phyloP scores from a whole-genome alignment of 2,888 invertebrate species.

The Druceiella hillmani region DNA sequence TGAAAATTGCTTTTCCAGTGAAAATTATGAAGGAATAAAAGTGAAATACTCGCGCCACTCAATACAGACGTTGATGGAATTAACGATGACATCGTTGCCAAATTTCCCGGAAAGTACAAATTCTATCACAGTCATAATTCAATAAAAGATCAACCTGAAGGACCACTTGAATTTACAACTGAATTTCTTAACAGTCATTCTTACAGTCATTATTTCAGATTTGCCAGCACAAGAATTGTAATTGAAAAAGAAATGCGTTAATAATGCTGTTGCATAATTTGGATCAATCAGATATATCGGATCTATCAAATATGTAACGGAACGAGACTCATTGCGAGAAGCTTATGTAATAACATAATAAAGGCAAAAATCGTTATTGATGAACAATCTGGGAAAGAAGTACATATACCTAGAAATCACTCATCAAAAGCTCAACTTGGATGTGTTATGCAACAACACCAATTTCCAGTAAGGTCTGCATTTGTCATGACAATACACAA shows the following conservation, averaged over 20 bases:
- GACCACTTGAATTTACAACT: no score
- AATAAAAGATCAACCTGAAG: no score
- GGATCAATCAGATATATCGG: constrained; percentile 23
- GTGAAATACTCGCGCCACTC: no score
- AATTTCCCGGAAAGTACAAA: no score
- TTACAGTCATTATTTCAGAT: no score
- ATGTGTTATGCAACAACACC: constrained; percentile 18
- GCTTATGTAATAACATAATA: constrained; percentile 21
- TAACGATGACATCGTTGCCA: no score
- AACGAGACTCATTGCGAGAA: constrained; percentile 18
- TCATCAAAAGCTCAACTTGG: constrained; percentile 19
- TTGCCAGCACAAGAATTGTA: constrained; percentile 15
- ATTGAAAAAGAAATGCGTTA: constrained; percentile 17
- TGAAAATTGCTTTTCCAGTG: no score
- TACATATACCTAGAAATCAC: constrained; percentile 16
- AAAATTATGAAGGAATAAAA: no score
- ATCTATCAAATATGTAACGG: constrained; percentile 19
- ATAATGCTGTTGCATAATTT: constrained; percentile 18
- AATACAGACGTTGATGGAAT: no score
- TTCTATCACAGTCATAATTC: no score
- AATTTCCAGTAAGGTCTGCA: constrained; percentile 20
- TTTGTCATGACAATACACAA: constrained; percentile 17
- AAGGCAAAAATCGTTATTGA: constrained; percentile 19
- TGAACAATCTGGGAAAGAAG: constrained; percentile 18
- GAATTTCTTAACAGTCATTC: no score